Base-by-base conservation (phyloP, 1,140 invertebrate genomes). In the Drosophila hydei region DNA sequence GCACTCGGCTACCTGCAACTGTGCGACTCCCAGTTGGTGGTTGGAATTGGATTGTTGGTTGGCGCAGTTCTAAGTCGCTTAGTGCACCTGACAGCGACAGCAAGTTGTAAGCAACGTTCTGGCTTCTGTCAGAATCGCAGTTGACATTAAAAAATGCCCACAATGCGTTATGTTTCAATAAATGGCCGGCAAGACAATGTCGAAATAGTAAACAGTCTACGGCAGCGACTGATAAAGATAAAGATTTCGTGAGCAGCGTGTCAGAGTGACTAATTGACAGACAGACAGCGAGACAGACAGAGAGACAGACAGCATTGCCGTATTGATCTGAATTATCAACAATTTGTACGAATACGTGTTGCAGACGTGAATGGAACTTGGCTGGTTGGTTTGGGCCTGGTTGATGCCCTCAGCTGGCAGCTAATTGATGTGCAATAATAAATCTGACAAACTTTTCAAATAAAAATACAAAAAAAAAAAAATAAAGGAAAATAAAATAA, bases 141-240 rank as follows among this genome's bases (percentile, higher is more conserved):
- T 70, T 87, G 80, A 89, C 87, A 85, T 76, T 89, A 81, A 89
- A 89, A 85, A 89, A 89, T 89, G 72, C 69, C 71, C 72, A 61
- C 61, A 71, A 72, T 76, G 77, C 77, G 69, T 87, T 81, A 74
- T 79, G 79, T 84, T 88, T 87, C 81, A 85, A 85, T 85, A 85
- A 83, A 81, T 81, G 78, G 64, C 25, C 69, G 47, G 38, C 19
- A 52, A 65, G 68, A 79, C 78, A 83, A 81, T 71, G 63, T 58
- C 27, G 62, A 56, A 84, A 84, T 84, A 84, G 79, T 79, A 84
- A 84, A 79, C 80, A 84, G 79, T 50, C 52, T 2, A 19, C 27
- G 25, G n/a, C 59, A n/a, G 60, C 18, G 38, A 50, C 64, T 25
- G 51, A 40, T 61, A 64, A 58, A 30, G 79, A 85, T 85, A 78